Percentiles rank a stretch among this genome's conserved stretches.
Evolutionary conservation across 37 sponge, comb jelly and placozoan species (phyloP).

Genomic region (Chondrilla cf. caribensis): DNA sequence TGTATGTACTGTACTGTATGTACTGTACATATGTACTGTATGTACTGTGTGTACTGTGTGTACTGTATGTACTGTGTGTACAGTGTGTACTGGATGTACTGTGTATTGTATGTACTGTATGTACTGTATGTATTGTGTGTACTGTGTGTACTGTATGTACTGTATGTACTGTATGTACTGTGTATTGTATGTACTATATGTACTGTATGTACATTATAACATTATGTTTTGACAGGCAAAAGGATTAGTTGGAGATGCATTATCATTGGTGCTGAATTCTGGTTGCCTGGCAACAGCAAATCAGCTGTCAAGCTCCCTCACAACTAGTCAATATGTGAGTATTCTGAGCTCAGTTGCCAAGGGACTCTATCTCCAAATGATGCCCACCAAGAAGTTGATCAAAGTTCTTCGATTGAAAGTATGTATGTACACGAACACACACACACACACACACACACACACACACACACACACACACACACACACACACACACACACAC

Average conservation of each 20-base stretch:
- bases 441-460: not conserved
- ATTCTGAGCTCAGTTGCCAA: slow-evolving; percentile 26
- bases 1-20: not conserved
- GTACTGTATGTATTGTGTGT: slow-evolving; percentile 8
- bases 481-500: not conserved
- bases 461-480: not conserved
- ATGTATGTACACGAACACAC: not conserved
- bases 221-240: slow-evolving; percentile 61
- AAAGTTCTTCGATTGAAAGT: slow-evolving; percentile 51
- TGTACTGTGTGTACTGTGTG: not conserved
- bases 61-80: not conserved
- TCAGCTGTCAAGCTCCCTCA: slow-evolving; percentile 32
- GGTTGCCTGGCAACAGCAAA: slow-evolving; percentile 36
- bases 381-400: slow-evolving; percentile 56
- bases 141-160: not conserved
- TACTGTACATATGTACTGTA: too few relatives aligned
- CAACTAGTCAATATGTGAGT: slow-evolving; percentile 49
- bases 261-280: slow-evolving; percentile 24
- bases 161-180: not conserved
- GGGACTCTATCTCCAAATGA: slow-evolving; percentile 60
- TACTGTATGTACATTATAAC: too few relatives aligned
- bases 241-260: slow-evolving; percentile 35
- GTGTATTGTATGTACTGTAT: not conserved
- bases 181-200: not conserved
- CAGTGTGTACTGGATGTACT: not conserved